These are phyloP conservation scores for Taphrorychus bicolor DNA, from an alignment of 2,888 invertebrate species.

Conservation along the genomic window DNA sequence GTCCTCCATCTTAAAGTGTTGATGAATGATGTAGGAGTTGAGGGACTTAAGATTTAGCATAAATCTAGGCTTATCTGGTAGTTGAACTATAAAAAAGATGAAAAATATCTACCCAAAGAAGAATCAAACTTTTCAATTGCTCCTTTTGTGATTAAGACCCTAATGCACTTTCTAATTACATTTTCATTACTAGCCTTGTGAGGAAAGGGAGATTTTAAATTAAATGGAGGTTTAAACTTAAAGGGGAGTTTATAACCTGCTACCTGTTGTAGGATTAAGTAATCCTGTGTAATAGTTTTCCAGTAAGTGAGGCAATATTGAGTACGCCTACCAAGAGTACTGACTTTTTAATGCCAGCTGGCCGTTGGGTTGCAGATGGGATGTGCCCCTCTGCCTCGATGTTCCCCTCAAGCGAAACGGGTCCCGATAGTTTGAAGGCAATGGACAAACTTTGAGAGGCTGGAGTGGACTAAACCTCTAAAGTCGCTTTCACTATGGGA, in stretches of 20 bases:
- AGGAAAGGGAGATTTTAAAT: no score
- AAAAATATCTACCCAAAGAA: not conserved
- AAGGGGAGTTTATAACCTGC: not conserved
- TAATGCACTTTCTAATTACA: no score
- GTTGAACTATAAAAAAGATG: not conserved
- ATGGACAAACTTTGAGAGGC: no score
- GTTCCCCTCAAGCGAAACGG: not conserved
- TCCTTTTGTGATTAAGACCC: not conserved
- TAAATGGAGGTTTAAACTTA: not conserved
- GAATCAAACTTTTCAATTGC: not conserved
- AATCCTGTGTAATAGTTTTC: not conserved
- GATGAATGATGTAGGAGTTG: not conserved
- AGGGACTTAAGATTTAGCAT: not conserved
- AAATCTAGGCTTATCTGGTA: not conserved
- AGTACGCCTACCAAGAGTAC: not conserved
- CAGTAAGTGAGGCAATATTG: not conserved
- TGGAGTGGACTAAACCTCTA: no score
- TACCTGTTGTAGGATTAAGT: not conserved
- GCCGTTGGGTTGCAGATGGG: not conserved
- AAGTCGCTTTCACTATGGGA: no score
- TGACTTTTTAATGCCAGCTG: no score
- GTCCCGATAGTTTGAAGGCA: not conserved
- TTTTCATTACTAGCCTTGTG: no score
- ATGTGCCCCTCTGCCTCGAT: not conserved
- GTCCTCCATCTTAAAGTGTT: not conserved